phyloP scores from a whole-genome alignment of 2,797 vertebrate genomes.

The Etheostoma nigrum region DNA sequence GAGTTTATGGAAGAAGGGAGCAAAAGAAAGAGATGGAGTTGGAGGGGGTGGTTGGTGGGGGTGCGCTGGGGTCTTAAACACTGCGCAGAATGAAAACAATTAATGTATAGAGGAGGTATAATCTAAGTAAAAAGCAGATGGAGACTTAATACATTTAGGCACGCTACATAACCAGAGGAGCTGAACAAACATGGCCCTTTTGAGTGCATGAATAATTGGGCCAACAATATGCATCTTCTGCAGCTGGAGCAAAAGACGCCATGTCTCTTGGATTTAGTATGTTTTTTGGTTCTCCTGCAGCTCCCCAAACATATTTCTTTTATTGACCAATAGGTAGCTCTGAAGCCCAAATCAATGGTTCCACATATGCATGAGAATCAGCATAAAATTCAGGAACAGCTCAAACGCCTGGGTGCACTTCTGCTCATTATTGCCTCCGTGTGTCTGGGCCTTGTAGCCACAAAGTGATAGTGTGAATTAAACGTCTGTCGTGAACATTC shows the following conservation, averaged over 20 bases:
- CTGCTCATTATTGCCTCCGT: slow-evolving; percentile 27
- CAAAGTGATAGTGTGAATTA: slow-evolving; percentile 86
- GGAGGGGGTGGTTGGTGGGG: slow-evolving; percentile 47
- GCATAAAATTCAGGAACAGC: slow-evolving; percentile 36
- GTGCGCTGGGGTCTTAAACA: slow-evolving; percentile 74
- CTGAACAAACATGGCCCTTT: slow-evolving; percentile 60
- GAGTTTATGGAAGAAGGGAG: slow-evolving; percentile 80
- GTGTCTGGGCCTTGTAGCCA: slow-evolving; percentile 62
- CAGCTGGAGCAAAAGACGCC: slow-evolving; percentile 72
- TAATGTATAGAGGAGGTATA: slow-evolving; percentile 79
- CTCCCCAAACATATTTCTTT: slow-evolving; percentile 27
- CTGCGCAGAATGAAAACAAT: slow-evolving; percentile 79
- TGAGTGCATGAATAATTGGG: slow-evolving; percentile 60
- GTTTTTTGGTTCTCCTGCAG: slow-evolving; percentile 38
- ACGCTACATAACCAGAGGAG: slow-evolving; percentile 79
- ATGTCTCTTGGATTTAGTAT: slow-evolving; percentile 19
- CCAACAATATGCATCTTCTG: slow-evolving; percentile 56
- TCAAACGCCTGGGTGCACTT: not conserved
- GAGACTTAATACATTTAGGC: slow-evolving; percentile 85
- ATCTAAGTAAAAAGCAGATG: slow-evolving; percentile 85
- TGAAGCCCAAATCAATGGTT: slow-evolving; percentile 18
- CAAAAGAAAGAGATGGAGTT: slow-evolving; percentile 67
- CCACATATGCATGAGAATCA: slow-evolving; percentile 48
- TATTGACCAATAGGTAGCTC: slow-evolving; percentile 50
- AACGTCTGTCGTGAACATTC: slow-evolving; percentile 85